Evolutionary conservation across 2,888 invertebrate species (phyloP).

Genomic region (Siphlonurus alternatus): DNA sequence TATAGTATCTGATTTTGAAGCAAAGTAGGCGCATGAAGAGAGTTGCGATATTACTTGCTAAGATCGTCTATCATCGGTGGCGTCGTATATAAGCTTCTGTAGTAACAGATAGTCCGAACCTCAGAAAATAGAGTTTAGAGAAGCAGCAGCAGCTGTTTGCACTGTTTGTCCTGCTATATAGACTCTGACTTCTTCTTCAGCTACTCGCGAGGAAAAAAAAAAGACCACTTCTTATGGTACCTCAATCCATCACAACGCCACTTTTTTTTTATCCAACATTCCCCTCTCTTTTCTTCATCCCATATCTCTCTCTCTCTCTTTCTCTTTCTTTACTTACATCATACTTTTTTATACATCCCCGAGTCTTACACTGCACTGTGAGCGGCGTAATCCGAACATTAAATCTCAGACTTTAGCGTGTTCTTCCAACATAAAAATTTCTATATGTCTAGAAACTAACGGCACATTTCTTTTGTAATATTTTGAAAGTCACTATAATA

Average conservation of each 20-base stretch:
- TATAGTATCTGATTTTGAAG: no score
- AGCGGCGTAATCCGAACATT: background rate
- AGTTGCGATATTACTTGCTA: background rate
- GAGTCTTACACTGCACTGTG: background rate
- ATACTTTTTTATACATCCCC: background rate
- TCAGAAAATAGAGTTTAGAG: no score
- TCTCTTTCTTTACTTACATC: background rate
- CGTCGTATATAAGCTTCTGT: no score
- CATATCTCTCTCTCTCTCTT: background rate
- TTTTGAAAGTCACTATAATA: no score
- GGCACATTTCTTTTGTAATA: no score
- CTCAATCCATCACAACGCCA: background rate
- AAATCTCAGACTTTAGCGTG: background rate
- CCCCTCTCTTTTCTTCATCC: background rate
- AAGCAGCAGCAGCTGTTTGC: background rate
- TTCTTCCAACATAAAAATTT: background rate
- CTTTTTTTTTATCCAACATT: background rate
- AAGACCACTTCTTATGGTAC: background rate
- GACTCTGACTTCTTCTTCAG: background rate
- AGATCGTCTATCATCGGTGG: background rate
- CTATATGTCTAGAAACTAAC: no score
- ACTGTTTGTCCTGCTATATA: background rate
- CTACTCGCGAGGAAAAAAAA: background rate
- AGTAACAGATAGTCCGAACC: no score
- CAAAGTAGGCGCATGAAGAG: background rate